Conservation (phyloP, 2,797 vertebrate species). For the Oophaga sylvatica region DNA sequence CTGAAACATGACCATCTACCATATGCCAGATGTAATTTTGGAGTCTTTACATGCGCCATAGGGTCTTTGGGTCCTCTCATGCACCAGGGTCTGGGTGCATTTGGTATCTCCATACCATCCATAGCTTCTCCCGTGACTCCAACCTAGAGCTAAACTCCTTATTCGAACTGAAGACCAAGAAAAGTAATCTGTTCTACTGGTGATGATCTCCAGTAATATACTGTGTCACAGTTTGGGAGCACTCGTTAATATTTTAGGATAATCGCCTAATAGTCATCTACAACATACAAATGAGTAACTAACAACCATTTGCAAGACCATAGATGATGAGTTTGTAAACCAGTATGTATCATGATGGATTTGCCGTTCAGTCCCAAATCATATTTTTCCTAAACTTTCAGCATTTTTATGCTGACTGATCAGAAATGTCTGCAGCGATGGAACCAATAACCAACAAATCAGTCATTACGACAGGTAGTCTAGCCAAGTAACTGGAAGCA, state of each 20-base stretch:
- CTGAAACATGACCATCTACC: no score
- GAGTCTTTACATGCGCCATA: no score
- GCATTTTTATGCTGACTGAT: background rate
- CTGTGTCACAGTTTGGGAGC: background rate
- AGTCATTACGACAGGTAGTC: conserved; percentile 4
- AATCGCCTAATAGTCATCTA: background rate
- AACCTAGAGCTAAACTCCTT: no score
- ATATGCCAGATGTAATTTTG: no score
- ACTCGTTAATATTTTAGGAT: background rate
- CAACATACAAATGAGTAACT: background rate
- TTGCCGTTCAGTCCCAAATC: background rate
- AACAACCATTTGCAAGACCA: background rate
- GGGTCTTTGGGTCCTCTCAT: no score
- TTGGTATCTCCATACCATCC: no score
- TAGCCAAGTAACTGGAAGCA: conserved; percentile 25
- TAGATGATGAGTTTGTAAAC: background rate
- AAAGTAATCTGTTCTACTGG: background rate
- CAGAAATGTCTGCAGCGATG: conserved; percentile 18
- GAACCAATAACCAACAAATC: conserved; percentile 35
- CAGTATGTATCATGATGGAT: background rate
- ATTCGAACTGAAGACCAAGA: background rate
- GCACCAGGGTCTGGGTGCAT: no score
- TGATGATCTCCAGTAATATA: background rate
- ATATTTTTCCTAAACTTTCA: conserved; percentile 11
- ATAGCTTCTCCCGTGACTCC: no score